Base-by-base conservation (phyloP, 2,888 invertebrate genomes). In the Opisthograptis luteolata region DNA sequence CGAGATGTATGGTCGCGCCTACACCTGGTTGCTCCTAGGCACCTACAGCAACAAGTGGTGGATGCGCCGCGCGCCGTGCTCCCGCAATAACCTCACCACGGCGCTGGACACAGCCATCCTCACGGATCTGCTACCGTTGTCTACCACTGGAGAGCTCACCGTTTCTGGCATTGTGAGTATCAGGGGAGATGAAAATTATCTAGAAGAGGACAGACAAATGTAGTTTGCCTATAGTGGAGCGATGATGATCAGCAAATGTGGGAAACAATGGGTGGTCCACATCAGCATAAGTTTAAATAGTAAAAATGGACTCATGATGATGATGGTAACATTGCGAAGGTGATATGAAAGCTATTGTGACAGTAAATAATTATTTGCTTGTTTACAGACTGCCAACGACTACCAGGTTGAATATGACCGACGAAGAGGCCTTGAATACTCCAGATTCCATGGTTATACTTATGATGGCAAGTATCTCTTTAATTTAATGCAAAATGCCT, bases 361-460 rank as follows among this genome's bases (percentile, higher is more conserved):
- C n/a, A n/a, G n/a, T n/a, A n/a, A n/a, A n/a, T n/a, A n/a, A n/a
- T n/a, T 22, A n/a, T 1, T 1, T 37, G n/a, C 1, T 43, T 60
- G 42, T 45, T 59, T 91, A 87, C 87, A 98, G 98, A 97, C 97
- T 0, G 95, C 98, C 0, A 94, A 95, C 63, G 96, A 98, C 78
- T 98, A 98, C 78, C 93, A 95, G 71, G 91, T 92, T 25, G 95
- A 97, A 78, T 98, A 98, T 80, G 95, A 98, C 70, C 93, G 95
- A 19, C 88, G 95, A 55, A 92, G 97, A 59, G 95, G 96, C 1
- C 78, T 86, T 0, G 97, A 97, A 73, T 98, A 97, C 86, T 98
- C 98, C 22, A 93, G 98, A 61, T 99, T 98, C 78, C 98, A 99
- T 80, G 99, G 98, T 1, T 99, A 99, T 83, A 98, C 99, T 6